Conservation (phyloP, 1,140 invertebrate genomes). For the Euwallacea fornicatus region DNA sequence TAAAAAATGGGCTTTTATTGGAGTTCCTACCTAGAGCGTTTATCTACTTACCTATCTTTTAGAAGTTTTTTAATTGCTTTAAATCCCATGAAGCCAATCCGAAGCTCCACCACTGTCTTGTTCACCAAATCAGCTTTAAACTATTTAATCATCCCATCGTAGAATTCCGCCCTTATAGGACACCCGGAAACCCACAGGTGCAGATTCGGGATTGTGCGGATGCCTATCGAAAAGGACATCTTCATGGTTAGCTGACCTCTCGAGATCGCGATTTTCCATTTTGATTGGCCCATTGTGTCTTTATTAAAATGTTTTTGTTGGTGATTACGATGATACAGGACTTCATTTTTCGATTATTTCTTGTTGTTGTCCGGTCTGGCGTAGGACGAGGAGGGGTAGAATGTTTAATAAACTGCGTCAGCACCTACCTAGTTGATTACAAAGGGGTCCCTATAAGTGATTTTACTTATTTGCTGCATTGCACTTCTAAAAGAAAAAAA, state of each 20-base stretch:
- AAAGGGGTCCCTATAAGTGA: no score
- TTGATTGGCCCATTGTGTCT: constrained; percentile 34
- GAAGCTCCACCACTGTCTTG: background rate
- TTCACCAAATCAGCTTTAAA: constrained; percentile 5
- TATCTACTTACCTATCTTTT: no score
- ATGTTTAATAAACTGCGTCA: constrained; percentile 5
- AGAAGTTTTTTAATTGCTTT: background rate
- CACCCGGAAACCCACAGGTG: constrained; percentile 44
- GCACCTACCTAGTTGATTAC: no score
- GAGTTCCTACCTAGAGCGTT: no score
- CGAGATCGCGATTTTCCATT: constrained; percentile 38
- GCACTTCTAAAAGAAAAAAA: no score
- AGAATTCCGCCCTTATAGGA: background rate
- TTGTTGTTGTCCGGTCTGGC: background rate
- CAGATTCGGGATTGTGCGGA: constrained; percentile 18
- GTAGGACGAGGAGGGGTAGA: background rate
- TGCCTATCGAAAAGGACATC: constrained; percentile 41
- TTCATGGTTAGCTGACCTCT: constrained; percentile 44
- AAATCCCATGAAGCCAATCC: background rate
- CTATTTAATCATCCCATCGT: background rate
- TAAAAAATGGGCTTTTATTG: no score
- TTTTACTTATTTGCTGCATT: no score
- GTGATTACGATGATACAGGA: constrained; percentile 26
- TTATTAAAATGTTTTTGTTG: constrained; percentile 38
- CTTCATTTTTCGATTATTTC: constrained; percentile 3